Base-by-base conservation (phyloP, 2,797 vertebrate species). In the Acanthurus leucopareius region DNA sequence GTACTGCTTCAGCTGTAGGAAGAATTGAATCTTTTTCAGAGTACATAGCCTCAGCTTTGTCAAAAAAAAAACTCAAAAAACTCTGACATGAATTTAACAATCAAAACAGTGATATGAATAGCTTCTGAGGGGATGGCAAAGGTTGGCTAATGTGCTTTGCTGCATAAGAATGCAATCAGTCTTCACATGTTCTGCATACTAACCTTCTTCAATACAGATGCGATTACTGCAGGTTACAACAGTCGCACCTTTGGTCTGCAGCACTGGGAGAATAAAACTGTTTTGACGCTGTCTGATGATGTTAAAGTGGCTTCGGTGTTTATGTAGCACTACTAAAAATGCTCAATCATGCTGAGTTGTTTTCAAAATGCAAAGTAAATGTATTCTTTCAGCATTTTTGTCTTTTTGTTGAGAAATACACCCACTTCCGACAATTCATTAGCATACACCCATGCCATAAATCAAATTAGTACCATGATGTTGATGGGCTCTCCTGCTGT, bases 101-200 rank as follows among this genome's bases (percentile, higher is more conserved):
- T 87, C 83, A 86, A 91, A 93, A 90, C 86, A 82, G 42, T 84
- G 79, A 72, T 81, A 79, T 84, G 80, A 89, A 85, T 62, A 59
- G 77, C 80, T 86, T 93, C 78, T 49, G 44, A 78, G 72, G 75
- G 72, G 62, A 83, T 73, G 79, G 73, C 69, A 91, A 90, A 87
- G 87, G 88, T 91, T 90, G 77, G 66, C 80, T 89, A 88, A 92
- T 82, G 87, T 72, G 82, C 88, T 81, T 70, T 73, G 51, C 77
- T 77, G 90, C 79, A 88, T 88, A 77, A 86, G 74, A 90, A 93
- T 83, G 82, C 48, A 89, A 87, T 79, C 89, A 86, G 73, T 72
- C 68, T 62, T 76, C 62, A 72, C 89, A 82, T 83, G 88, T 67
- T 85, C 74, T 88, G 87, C 88, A 91, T 93, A 84, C 88, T 77